A percentile compares a stretch with the other conserved stretches of the same genome.
Evolutionary conservation across 2,888 invertebrate species (phyloP).

Genomic region (Chrysotoxum bicinctum): DNA sequence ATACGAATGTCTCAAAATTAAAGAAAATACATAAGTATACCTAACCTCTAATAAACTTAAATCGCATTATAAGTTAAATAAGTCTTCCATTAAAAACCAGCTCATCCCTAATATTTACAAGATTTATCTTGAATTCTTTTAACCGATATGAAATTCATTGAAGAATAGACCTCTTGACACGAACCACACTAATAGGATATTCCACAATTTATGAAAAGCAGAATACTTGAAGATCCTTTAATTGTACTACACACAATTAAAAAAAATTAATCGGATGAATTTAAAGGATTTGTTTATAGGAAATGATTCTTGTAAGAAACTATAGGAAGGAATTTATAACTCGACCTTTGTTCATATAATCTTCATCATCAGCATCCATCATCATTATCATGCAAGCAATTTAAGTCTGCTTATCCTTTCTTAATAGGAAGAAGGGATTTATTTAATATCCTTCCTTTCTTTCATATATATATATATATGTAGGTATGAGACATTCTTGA

Average conservation of each 20-base stretch:
- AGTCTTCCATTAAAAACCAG: not conserved
- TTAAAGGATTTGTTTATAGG: not conserved
- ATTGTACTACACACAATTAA: slow-evolving; percentile 1
- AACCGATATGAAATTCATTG: not conserved
- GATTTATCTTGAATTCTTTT: not conserved
- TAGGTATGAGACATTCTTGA: not conserved
- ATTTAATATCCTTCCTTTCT: not conserved
- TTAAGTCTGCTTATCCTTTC: not conserved
- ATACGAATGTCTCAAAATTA: not conserved
- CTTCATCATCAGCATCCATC: too few relatives aligned
- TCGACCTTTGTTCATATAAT: not conserved
- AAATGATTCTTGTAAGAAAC: not conserved
- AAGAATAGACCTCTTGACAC: not conserved
- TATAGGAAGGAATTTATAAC: not conserved
- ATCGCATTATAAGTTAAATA: not conserved
- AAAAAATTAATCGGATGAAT: not conserved
- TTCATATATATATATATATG: too few relatives aligned
- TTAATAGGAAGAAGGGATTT: not conserved
- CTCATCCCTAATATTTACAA: not conserved
- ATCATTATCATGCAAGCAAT: not conserved
- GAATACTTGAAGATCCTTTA: not conserved
- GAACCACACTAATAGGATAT: slow-evolving; percentile 7
- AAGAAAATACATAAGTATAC: not conserved
- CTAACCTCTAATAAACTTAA: not conserved
- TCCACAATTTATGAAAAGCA: not conserved